phyloP scores from a whole-genome alignment of 2,113 vertebrate genomes.

The Fulmarus glacialis region DNA sequence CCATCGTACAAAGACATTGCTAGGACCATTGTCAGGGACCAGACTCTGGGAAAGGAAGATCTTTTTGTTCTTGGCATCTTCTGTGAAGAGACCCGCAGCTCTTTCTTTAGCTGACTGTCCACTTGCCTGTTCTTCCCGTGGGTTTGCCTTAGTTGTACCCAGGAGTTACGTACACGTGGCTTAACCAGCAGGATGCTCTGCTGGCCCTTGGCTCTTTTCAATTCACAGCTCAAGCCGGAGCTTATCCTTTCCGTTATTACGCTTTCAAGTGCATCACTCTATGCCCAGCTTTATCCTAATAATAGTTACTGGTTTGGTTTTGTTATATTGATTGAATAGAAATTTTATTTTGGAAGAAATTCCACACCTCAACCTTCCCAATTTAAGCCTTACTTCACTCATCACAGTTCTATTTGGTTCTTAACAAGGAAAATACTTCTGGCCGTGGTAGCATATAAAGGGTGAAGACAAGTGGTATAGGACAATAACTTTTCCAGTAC shows the following conservation, averaged over 20 bases:
- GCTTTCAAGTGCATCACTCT: background rate
- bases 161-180: fast-evolving
- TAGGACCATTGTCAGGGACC: background rate
- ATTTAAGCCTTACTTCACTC: background rate
- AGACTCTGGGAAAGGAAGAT: background rate
- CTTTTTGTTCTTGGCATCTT: background rate
- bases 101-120: background rate
- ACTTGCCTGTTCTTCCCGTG: background rate
- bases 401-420: background rate
- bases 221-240: background rate
- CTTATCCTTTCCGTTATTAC: background rate
- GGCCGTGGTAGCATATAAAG: too few relatives aligned
- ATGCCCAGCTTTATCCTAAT: background rate
- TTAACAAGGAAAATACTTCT: background rate
- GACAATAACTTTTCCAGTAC: too few relatives aligned
- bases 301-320: too few relatives aligned
- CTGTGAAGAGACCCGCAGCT: too few relatives aligned
- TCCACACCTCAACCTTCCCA: background rate
- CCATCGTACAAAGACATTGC: fast-evolving
- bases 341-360: background rate
- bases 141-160: background rate
- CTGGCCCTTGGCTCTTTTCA: background rate
- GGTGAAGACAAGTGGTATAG: background rate
- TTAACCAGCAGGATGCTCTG: background rate
- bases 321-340: fast-evolving